Base-by-base conservation (phyloP, 2,797 vertebrate genomes). In the Cossypha polioptera region DNA sequence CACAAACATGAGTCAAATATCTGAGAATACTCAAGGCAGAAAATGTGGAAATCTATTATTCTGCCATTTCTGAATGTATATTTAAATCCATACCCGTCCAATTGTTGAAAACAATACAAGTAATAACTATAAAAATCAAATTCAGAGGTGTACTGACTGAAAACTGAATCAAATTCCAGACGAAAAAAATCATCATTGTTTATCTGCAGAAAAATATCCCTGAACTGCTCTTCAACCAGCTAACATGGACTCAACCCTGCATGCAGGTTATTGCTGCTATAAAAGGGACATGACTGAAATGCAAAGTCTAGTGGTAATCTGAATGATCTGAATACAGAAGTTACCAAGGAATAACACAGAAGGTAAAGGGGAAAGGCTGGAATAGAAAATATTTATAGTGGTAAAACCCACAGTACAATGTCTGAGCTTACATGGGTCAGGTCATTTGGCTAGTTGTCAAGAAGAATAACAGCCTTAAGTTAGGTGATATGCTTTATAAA, bases 291-390 rank as follows among this genome's bases (percentile, higher is more conserved):
- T 36, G 31, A 78, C n/a, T 55, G 73, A 94, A 96, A 87, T 31
- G 31, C 68, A 89, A 66, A 58, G 55, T 53, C 72, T 62, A 50
- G 20, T 25, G 11, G 38, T 38, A 47, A 66, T 81, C 79, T 91
- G 51, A 90, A 92, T 91, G 69, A 62, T 21, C 35, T 73, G 72
- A 90, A 87, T 43, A 72, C 36, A 92, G 75, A 94, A 93, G 66
- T 79, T 77, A 73, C 24, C 50, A 68, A 40, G 25, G 6, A 93
- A 76, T 73, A 81, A 79, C 19, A 22, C 1, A 14, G 28, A 78
- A 69, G 11, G 4, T 36, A 81, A 92, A 86, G 48, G 28, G 33
- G 36, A 62, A 87, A 61, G 42, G 16, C 42, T 84, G 36, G 29
- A 89, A 25, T 51, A 69, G 43, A 71, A 76, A 91, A 77, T 5